Percentiles rank a stretch among this genome's conserved stretches.
Conservation (phyloP, 2,888 invertebrate genomes). For the Tholera decimalis region DNA sequence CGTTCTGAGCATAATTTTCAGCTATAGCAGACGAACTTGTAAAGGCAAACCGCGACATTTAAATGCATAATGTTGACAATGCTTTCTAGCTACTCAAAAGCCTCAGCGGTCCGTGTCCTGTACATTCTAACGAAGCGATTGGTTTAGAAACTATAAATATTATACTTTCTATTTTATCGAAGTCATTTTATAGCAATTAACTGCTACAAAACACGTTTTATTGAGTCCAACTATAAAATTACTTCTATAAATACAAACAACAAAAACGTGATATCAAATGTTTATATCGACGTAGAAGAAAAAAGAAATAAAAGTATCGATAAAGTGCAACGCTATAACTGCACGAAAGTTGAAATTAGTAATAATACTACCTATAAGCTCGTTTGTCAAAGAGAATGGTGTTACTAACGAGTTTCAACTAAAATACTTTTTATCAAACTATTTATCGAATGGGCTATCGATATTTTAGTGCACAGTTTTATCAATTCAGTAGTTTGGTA, state of each 20-base stretch:
- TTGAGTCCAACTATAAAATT: constrained; percentile 16
- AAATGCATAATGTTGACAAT: too few species aligned
- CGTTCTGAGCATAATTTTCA: not conserved
- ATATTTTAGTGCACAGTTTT: constrained; percentile 15
- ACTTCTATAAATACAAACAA: constrained; percentile 34
- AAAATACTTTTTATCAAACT: constrained; percentile 12
- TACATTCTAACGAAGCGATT: constrained; percentile 2
- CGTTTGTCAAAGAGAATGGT: constrained; percentile 8
- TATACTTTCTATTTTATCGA: constrained; percentile 21
- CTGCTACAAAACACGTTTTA: constrained; percentile 39
- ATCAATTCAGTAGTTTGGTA: constrained; percentile 18
- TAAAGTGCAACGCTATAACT: constrained; percentile 37
- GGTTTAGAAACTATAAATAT: constrained; percentile 36
- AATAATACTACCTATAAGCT: constrained; percentile 23
- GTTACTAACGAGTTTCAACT: not conserved
- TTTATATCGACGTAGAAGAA: constrained; percentile 32
- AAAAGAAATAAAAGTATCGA: constrained; percentile 19
- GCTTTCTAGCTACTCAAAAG: not conserved
- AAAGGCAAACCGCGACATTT: too few species aligned
- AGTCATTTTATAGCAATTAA: constrained; percentile 23
- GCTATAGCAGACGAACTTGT: not conserved
- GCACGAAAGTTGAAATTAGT: constrained; percentile 20
- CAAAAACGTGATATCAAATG: constrained; percentile 27
- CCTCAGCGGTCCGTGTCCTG: not conserved
- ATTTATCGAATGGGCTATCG: constrained; percentile 27